A percentile compares a stretch with the other conserved stretches of the same genome.
Conservation (phyloP, 2,888 invertebrate species). For the Cheiracanthium punctorium region DNA sequence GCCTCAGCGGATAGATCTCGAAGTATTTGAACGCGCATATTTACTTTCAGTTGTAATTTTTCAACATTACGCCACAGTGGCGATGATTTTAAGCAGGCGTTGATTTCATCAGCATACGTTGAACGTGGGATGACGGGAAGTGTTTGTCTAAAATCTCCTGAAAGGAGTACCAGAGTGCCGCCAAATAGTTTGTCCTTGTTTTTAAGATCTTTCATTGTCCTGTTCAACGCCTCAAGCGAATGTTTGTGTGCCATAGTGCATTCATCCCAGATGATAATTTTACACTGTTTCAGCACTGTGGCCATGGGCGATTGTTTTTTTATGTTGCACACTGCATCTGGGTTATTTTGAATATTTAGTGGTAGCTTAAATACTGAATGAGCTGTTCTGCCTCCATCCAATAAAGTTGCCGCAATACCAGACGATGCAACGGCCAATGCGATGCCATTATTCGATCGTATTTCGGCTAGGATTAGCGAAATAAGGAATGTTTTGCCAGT, state of each 20-base stretch:
- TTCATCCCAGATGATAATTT: slow-evolving; percentile 36
- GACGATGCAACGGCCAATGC: not conserved
- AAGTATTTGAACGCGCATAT: too few relatives aligned
- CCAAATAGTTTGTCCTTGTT: slow-evolving; percentile 41
- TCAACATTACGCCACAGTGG: slow-evolving; percentile 70
- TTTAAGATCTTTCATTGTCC: slow-evolving; percentile 36
- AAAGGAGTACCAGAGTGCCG: slow-evolving; percentile 71
- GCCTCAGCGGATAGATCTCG: too few relatives aligned
- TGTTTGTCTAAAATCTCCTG: slow-evolving; percentile 72
- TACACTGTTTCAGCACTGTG: slow-evolving; percentile 26
- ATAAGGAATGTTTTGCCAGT: slow-evolving; percentile 77
- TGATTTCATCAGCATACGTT: slow-evolving; percentile 70
- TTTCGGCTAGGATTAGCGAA: slow-evolving; percentile 74
- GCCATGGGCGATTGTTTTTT: slow-evolving; percentile 16
- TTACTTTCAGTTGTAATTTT: slow-evolving; percentile 47
- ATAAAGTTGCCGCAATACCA: slow-evolving; percentile 66
- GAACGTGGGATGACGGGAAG: slow-evolving; percentile 71
- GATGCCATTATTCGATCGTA: slow-evolving; percentile 73
- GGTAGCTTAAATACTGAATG: slow-evolving; percentile 69
- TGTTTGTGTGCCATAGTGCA: slow-evolving; percentile 42
- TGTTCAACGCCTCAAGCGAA: slow-evolving; percentile 72
- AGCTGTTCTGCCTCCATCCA: slow-evolving; percentile 61
- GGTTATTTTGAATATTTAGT: slow-evolving; percentile 41
- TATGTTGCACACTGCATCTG: slow-evolving; percentile 33
- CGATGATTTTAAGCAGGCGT: slow-evolving; percentile 73